Base-by-base conservation (phyloP, 2,797 vertebrate species). In the Ataeniobius toweri region DNA sequence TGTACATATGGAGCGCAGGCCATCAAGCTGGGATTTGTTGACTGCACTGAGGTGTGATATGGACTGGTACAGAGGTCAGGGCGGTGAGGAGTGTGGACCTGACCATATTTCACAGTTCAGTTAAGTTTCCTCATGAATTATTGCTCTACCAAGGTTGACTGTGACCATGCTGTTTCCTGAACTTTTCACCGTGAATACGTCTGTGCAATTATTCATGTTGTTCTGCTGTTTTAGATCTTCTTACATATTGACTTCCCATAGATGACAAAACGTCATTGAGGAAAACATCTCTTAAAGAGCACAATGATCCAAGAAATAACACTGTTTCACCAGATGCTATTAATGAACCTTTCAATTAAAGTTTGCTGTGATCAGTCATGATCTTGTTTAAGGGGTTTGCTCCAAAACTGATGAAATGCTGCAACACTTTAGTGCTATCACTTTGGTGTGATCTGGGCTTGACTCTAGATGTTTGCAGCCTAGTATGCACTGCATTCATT, bases 31-130 rank as follows among this genome's bases (percentile, higher is more conserved):
- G 83, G 85, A 79, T 89, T 89, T 91, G 90, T 94, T 93, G 92
- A 89, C 85, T 83, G 83, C 86, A 83, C 76, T 76, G 89, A 92
- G 86, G 91, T 92, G 92, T 85, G 91, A 95, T 85, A 82, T 46
- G 77, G 86, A 82, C 79, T 67, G 58, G 78, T 73, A 75, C 71
- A 75, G 83, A 86, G 91, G 89, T 92, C 86, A 85, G 51, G 73
- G 89, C 84, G 88, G 84, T 87, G 83, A 88, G 71, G 28, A 61
- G 84, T 80, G 73, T 88, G 88, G 91, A 84, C 89, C 88, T 88
- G 79, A 86, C 82, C 83, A 73, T 77, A 74, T 61, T 80, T 85
- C 83, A 82, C 78, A 72, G 73, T 70, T 83, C 84, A 80, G 78
- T 53, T 1, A 59, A 75, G 73, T 36, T 20, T 78, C 46, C 56